Base-by-base conservation (phyloP, 2,113 vertebrate species). In the Turnix velox region DNA sequence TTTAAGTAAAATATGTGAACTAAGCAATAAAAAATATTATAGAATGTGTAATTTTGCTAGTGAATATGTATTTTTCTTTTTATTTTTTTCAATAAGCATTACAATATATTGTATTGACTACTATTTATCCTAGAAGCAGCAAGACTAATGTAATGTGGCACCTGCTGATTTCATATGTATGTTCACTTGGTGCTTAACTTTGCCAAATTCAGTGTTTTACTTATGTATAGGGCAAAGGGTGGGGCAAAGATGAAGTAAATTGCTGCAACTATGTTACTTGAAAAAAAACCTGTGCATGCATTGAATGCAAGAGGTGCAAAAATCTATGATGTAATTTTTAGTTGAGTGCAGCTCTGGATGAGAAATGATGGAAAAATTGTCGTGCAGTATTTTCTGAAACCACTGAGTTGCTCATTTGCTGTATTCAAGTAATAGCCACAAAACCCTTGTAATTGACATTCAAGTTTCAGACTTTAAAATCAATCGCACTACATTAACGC, bases 401-500 rank as follows among this genome's bases (percentile, higher is more conserved):
- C 93, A 86, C 80, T 78, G 73, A 90, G 62, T 90, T 88, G 69
- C 68, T 68, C 35, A 15, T 95, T 80, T 87, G 46, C 51, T 74
- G 61, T 94, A 65, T 90, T 91, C 74, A 67, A 89, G 48, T 95
- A 52, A 61, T 51, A 91, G 77, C 74, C 89, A 51, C 61, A 61
- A 68, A 43, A 8, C 67, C 48, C 68, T 87, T 45, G 67, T 55
- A 71, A 79, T 22, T 92, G 91, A 96, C 85, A 92, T 95, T 95
- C 66, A 88, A 61, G 57, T 86, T 90, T 93, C 93, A 95, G 97
- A 91, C 93, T 94, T 85, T 93, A 86, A 96, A n/a, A 88, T 55
- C 96, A 94, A 91, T 97, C 80, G 18, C 94, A 46, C 79, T 94
- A 46, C 97, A 83, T 96, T 97, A 97, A 97, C 94, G 78, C 88